Percentiles rank a stretch among this genome's conserved stretches.
These are phyloP conservation scores for Sandelia bainsii DNA, from an alignment of 2,797 vertebrate genomes.

Conservation along the genomic window DNA sequence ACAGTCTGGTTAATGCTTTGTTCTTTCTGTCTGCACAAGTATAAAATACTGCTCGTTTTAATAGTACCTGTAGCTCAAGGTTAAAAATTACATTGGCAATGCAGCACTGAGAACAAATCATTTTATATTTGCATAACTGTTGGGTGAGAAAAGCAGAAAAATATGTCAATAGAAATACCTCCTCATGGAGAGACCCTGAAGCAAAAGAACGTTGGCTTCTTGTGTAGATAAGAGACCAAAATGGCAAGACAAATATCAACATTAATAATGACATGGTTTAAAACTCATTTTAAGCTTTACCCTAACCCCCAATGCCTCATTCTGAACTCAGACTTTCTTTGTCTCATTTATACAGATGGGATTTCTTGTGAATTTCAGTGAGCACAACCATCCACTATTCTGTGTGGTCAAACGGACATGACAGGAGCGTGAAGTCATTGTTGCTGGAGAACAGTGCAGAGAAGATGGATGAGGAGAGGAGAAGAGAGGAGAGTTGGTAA, in stretches of 20 bases:
- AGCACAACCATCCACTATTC: constrained; percentile 25
- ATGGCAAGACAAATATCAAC: neutral
- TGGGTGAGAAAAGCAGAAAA: constrained; percentile 7
- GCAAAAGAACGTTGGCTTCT: neutral
- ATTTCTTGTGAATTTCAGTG: constrained; percentile 12
- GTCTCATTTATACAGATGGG: constrained; percentile 21
- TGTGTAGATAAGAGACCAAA: neutral
- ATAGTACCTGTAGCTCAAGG: neutral
- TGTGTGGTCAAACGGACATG: constrained; percentile 51
- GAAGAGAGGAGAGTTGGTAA: constrained; percentile 8
- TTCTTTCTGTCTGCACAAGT: constrained; percentile 17
- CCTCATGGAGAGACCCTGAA: neutral
- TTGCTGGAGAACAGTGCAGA: constrained; percentile 18
- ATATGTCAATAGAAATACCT: constrained; percentile 4
- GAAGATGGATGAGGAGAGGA: constrained; percentile 50
- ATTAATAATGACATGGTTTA: neutral
- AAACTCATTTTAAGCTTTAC: constrained; percentile 12
- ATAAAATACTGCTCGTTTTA: constrained; percentile 10
- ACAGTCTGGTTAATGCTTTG: neutral
- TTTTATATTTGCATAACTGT: constrained; percentile 1
- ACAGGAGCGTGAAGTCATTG: constrained; percentile 62
- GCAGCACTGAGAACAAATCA: neutral
- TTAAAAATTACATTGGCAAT: neutral
- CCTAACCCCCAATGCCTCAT: neutral
- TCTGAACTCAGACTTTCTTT: neutral